Conservation (phyloP, 2,113 vertebrate genomes). For the Eretmochelys imbricata region DNA sequence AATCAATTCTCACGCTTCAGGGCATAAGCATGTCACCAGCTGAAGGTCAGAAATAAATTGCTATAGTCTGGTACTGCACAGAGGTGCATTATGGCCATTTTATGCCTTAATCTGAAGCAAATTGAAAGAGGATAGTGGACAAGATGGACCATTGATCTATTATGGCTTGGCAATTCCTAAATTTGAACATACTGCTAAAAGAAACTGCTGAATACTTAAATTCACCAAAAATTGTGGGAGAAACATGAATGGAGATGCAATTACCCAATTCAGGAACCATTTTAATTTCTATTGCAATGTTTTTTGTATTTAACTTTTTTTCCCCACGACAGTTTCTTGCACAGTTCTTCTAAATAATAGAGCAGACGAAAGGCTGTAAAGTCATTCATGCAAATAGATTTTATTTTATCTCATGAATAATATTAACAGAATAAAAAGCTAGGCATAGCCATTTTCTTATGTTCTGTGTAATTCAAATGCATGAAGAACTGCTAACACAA, state of each 20-base stretch:
- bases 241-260: neutral
- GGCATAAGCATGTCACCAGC: neutral
- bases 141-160: slow-evolving; percentile 40
- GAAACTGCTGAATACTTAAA: neutral
- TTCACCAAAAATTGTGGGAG: neutral
- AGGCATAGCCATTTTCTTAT: slow-evolving; percentile 32
- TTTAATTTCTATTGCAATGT: neutral
- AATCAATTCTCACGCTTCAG: neutral
- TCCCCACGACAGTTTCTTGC: neutral
- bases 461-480: slow-evolving; percentile 16
- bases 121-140: slow-evolving; percentile 42
- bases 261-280: neutral
- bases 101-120: slow-evolving; percentile 53
- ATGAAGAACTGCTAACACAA: neutral
- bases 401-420: neutral
- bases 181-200: slow-evolving; percentile 50
- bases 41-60: neutral
- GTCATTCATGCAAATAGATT: neutral
- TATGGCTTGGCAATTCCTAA: slow-evolving; percentile 51
- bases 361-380: neutral
- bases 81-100: slow-evolving; percentile 30
- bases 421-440: neutral
- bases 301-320: neutral
- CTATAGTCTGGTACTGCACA: slow-evolving; percentile 27
- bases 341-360: neutral